Conservation (phyloP, 2,888 invertebrate species). For the Zonitis immaculata region DNA sequence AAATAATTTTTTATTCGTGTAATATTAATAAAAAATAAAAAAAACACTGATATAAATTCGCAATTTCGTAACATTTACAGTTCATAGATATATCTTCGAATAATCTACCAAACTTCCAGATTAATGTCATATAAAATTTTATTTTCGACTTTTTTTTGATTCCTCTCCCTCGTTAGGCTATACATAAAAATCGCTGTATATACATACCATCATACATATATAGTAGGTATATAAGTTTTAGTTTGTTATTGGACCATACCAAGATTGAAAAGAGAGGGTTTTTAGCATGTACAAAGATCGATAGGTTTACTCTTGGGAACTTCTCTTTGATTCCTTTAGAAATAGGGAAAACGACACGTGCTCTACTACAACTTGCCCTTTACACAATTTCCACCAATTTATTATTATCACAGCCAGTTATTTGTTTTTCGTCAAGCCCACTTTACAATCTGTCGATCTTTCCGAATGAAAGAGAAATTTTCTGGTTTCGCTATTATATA, state of each 20-base stretch:
- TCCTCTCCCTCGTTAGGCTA: not conserved
- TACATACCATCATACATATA: no score
- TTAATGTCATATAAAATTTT: constrained; percentile 35
- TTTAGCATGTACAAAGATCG: constrained; percentile 19
- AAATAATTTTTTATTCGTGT: constrained; percentile 5
- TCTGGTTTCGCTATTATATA: no score
- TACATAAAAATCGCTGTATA: no score
- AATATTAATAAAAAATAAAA: constrained; percentile 13
- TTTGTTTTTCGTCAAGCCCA: constrained; percentile 13
- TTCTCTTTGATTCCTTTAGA: constrained; percentile 6
- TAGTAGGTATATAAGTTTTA: no score
- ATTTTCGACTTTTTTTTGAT: not conserved
- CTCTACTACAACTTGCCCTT: constrained; percentile 20
- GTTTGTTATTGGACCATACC: no score
- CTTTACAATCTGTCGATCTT: no score
- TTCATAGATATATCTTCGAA: constrained; percentile 28
- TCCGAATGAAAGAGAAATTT: no score
- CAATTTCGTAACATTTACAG: constrained; percentile 6
- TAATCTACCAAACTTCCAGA: constrained; percentile 27
- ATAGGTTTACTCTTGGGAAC: constrained; percentile 16
- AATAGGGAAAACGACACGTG: constrained; percentile 20
- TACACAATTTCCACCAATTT: constrained; percentile 17
- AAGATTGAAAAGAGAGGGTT: not conserved
- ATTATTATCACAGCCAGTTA: constrained; percentile 16
- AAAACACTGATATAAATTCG: not conserved